These are phyloP conservation scores for Camponotus floridanus DNA, from an alignment of 1,140 invertebrate species.

Conservation along the genomic window DNA sequence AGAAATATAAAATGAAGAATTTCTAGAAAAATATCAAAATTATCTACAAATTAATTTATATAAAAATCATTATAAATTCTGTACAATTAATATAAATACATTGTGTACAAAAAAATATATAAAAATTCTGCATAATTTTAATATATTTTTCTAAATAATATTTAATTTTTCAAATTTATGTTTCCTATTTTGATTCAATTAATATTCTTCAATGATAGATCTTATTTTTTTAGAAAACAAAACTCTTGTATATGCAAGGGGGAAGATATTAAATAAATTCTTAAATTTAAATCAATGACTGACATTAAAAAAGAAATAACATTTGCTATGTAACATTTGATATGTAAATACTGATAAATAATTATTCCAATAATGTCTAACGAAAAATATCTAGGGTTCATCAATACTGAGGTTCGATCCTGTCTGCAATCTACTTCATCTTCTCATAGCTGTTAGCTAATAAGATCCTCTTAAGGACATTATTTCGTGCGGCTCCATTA, in stretches of 20 bases:
- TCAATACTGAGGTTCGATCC: constrained; percentile 1
- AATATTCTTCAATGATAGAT: neutral
- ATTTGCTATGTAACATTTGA: too few species aligned
- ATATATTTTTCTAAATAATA: neutral
- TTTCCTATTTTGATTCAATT: neutral
- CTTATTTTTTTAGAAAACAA: neutral
- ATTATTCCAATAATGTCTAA: neutral
- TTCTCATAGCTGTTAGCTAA: constrained; percentile 72
- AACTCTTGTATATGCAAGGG: too few species aligned
- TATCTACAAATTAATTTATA: too few species aligned
- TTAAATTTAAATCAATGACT: too few species aligned
- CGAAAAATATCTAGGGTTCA: neutral
- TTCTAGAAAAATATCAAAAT: neutral
- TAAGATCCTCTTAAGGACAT: constrained; percentile 71
- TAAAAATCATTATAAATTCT: neutral
- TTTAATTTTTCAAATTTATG: neutral
- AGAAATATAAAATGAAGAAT: neutral
- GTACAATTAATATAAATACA: neutral
- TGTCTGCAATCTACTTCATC: constrained; percentile 14
- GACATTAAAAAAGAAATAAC: too few species aligned
- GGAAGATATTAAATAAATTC: too few species aligned
- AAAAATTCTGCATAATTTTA: neutral
- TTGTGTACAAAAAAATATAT: neutral
- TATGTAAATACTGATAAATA: neutral
- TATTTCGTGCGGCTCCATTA: constrained; percentile 62